These are phyloP conservation scores for Luscinia megarhynchos DNA, from an alignment of 2,797 vertebrate genomes.

Conservation along the genomic window DNA sequence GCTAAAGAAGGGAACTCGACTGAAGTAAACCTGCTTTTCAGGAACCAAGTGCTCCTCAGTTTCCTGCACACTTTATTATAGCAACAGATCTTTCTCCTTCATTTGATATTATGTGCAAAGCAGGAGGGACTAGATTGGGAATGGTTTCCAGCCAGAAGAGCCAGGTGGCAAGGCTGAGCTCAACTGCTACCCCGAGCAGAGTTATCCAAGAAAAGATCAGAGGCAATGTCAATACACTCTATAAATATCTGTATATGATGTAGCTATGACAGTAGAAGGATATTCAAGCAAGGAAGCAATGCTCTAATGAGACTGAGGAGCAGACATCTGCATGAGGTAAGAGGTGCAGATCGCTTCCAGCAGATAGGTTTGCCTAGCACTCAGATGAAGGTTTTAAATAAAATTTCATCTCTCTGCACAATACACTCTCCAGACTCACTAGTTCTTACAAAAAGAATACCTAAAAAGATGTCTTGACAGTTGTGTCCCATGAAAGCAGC, in stretches of 20 bases:
- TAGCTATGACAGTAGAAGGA: slow-evolving; percentile 9
- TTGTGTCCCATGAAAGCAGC: neutral
- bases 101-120: slow-evolving; percentile 2
- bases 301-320: neutral
- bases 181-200: neutral
- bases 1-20: neutral
- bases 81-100: slow-evolving; percentile 30
- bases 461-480: neutral
- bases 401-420: neutral
- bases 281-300: slow-evolving; percentile 12
- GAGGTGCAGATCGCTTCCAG: neutral
- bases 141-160: slow-evolving; percentile 21
- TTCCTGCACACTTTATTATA: slow-evolving; percentile 23
- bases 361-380: neutral
- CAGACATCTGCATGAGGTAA: neutral
- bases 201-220: slow-evolving; percentile 20
- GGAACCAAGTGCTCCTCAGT: neutral
- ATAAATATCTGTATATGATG: slow-evolving; percentile 48
- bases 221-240: slow-evolving; percentile 24
- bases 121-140: neutral
- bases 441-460: neutral
- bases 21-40: slow-evolving; percentile 22
- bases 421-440: neutral
- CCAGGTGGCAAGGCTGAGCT: slow-evolving; percentile 40
- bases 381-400: neutral